phyloP scores from a whole-genome alignment of 2,113 vertebrate genomes.

The Mesitornis unicolor region DNA sequence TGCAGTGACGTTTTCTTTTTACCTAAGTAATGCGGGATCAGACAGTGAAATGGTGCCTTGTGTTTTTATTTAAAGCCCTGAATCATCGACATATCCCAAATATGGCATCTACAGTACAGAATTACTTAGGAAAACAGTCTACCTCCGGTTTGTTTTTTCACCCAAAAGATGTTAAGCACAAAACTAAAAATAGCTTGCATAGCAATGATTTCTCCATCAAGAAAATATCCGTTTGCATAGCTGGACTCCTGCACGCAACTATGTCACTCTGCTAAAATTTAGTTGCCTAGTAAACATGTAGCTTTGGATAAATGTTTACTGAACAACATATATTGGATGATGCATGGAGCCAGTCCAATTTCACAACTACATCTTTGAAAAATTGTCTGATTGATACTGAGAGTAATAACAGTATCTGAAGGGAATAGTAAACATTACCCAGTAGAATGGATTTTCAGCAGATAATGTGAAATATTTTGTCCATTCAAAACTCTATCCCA shows the following conservation, averaged over 20 bases:
- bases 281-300: neutral
- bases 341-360: constrained; percentile 6
- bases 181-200: neutral
- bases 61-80: neutral
- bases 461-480: neutral
- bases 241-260: neutral
- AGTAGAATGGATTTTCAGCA: neutral
- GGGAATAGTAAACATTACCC: constrained; percentile 16
- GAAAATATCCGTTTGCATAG: neutral
- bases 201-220: neutral
- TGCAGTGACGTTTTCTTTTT: neutral
- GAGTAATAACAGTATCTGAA: constrained; percentile 48
- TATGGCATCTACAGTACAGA: neutral
- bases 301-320: neutral
- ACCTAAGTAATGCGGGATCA: neutral
- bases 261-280: constrained; percentile 21
- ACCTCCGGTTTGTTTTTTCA: neutral
- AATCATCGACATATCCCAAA: neutral
- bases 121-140: neutral
- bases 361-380: constrained; percentile 41
- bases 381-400: constrained; percentile 34
- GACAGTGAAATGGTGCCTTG: neutral
- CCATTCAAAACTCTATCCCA: neutral
- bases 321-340: constrained; percentile 30
- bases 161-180: neutral